Conservation (phyloP, 92 coral and sea anemone genomes). For the Zoanthus sociatus region DNA sequence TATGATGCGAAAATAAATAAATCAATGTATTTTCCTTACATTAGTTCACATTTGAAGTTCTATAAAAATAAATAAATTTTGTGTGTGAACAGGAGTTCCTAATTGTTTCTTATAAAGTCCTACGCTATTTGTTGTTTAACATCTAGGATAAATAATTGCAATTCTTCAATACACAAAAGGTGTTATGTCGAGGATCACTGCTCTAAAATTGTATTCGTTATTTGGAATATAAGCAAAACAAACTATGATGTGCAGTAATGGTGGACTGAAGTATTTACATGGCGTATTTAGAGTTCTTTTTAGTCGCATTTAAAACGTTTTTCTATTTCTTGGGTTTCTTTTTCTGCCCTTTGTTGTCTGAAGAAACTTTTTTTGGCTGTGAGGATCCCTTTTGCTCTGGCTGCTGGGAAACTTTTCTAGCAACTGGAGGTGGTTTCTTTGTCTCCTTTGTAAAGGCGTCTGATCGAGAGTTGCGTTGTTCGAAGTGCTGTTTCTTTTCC, state of each 20-base stretch:
- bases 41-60: neutral
- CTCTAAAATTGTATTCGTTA: neutral
- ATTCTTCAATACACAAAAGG: neutral
- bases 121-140: neutral
- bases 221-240: no score
- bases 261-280: neutral
- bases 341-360: conserved; percentile 17
- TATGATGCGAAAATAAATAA: conserved; percentile 1
- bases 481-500: conserved; percentile 50
- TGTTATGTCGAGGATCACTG: neutral
- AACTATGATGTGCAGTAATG: no score
- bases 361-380: conserved; percentile 13
- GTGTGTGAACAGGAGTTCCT: neutral
- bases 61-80: neutral
- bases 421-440: neutral
- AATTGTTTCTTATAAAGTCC: neutral
- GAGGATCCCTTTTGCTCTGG: neutral
- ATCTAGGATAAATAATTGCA: neutral
- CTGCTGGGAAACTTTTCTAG: conserved; percentile 17
- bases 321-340: conserved; percentile 5
- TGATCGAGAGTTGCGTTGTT: conserved; percentile 22
- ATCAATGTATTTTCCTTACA: neutral
- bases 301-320: neutral
- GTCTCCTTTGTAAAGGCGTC: neutral
- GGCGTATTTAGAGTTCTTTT: neutral